These are phyloP conservation scores for Cyrtorhinus lividipennis DNA, from an alignment of 1,140 invertebrate species.

Conservation along the genomic window DNA sequence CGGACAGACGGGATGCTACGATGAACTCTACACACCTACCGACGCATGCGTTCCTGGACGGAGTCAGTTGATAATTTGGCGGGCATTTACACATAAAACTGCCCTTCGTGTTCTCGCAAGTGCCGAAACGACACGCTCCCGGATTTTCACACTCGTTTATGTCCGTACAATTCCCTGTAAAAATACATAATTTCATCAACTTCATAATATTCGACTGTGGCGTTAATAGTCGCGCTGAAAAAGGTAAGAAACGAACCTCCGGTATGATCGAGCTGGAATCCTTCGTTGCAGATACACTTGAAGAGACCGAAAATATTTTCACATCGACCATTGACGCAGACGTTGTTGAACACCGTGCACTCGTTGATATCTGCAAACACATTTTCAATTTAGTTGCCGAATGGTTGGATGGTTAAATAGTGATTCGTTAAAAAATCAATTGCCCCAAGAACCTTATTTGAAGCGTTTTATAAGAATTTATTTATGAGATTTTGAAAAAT, in stretches of 20 bases:
- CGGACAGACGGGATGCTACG: too few species aligned
- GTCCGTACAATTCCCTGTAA: conserved; percentile 37
- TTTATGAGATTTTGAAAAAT: too few species aligned
- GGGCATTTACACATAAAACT: conserved; percentile 39
- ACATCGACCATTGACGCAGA: conserved; percentile 73
- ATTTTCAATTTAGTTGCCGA: too few species aligned
- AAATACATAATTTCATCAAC: too few species aligned
- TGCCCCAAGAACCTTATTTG: too few species aligned
- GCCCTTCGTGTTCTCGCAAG: conserved; percentile 41
- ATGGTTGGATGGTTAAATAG: too few species aligned
- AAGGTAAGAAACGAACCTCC: conserved; percentile 31
- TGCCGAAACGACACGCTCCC: conserved; percentile 40
- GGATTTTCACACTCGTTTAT: conserved; percentile 46
- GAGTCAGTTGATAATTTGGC: conserved; percentile 43
- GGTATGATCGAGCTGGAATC: conserved; percentile 62
- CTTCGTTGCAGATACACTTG: conserved; percentile 67
- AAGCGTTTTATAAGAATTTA: too few species aligned
- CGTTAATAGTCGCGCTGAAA: too few species aligned
- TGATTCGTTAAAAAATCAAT: too few species aligned
- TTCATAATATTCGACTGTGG: background rate
- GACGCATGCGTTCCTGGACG: conserved; percentile 51
- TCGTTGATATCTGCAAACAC: conserved; percentile 81
- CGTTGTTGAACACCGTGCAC: conserved; percentile 71
- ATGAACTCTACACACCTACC: conserved; percentile 43
- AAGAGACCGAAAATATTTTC: conserved; percentile 83